Evolutionary conservation across 2,113 vertebrate genomes (phyloP).

Genomic region (Daboia siamensis): DNA sequence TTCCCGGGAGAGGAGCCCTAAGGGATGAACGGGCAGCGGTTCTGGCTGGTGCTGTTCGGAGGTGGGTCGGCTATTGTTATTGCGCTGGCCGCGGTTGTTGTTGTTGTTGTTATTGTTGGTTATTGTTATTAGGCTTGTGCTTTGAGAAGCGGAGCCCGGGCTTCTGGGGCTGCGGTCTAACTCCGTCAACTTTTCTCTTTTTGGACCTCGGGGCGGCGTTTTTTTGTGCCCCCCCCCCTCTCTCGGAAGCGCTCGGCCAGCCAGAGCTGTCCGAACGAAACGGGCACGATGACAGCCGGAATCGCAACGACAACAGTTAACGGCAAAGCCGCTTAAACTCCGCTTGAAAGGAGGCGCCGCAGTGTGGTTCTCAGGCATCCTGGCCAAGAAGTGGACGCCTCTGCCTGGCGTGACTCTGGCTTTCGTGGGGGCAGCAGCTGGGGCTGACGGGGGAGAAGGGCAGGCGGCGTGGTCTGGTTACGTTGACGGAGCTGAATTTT

Average conservation of each 20-base stretch:
- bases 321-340: too few relatives aligned
- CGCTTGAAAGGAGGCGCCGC: background rate
- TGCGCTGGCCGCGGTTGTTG: background rate
- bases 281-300: background rate
- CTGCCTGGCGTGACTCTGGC: background rate
- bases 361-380: background rate
- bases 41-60: background rate
- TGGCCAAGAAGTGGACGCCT: background rate
- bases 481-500: background rate
- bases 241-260: background rate
- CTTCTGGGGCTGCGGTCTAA: background rate
- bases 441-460: background rate
- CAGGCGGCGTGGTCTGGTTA: background rate
- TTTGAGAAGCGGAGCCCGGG: background rate
- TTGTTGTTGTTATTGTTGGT: background rate
- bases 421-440: background rate
- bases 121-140: too few relatives aligned
- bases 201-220: background rate
- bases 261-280: background rate
- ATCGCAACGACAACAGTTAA: background rate
- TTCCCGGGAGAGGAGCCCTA: background rate
- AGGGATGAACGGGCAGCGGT: background rate
- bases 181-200: background rate
- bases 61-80: background rate
- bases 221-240: too few relatives aligned